Evolutionary conservation across 1,140 invertebrate species (phyloP), one percentile per base, ranked within the genome.

Genomic region (Holotrichia oblita): DNA sequence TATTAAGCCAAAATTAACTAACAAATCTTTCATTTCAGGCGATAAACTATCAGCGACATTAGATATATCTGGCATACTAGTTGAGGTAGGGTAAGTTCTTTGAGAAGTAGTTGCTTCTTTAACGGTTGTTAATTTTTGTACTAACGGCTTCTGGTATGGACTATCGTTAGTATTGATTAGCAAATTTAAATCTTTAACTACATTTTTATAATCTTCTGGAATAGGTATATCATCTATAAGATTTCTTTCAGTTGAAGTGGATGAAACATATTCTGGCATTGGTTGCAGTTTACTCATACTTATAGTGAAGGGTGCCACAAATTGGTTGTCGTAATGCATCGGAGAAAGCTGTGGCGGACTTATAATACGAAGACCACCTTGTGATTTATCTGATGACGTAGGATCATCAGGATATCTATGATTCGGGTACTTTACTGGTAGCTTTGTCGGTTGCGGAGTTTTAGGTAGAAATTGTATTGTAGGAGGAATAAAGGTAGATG

Each of bases 21-120:
- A 78, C 7, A 89, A 76, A 34, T 87, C 82, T 80, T 86, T 86
- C 86, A 89, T 87, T 73, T 89, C 88, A 44, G 87, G 84, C 41
- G 83, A 83, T 27, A 89, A 81, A 61, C 83, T 85, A 22, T 88
- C 84, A 9, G 84, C 87, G 0, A 87, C 85, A 20, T 83, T 81
- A 27, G 82, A 78, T 10, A 85, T 82, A 81, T 87, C 84, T 10
- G 86, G 84, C 8, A 80, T 27, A 55, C 6, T 80, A 0, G 79
- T 79, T 1, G 76, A 80, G 34, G 79, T 78, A 8, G 80, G 17
- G 9, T 27, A 76, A 69, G 27, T 40, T 40, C 14, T 42, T 69
- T 79, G 24, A 0, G 76, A 78, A 69, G 79, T 40, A 12, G n/a
- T 24, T 12, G 10, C 4, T 17, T 76, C 22, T 20, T 48, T 27